phyloP scores from a whole-genome alignment of 1,140 invertebrate genomes.

The Solen grandis region DNA sequence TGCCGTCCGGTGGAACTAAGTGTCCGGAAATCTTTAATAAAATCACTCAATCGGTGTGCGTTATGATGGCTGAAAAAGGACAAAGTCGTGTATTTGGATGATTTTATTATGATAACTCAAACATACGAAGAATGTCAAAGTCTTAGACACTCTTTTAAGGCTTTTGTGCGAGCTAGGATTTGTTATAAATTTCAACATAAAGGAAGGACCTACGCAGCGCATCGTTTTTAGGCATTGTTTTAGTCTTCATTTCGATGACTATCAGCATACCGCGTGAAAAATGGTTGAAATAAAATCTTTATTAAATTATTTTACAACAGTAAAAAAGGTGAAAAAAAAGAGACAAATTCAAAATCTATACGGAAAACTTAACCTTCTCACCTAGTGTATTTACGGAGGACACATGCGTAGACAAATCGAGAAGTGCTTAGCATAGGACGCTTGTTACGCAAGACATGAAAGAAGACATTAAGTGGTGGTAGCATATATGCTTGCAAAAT shows the following conservation, averaged over 20 bases:
- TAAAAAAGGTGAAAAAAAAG: slow-evolving; percentile 2
- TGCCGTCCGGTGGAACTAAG: slow-evolving; percentile 25
- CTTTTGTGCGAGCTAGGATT: slow-evolving; percentile 31
- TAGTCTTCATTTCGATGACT: background rate
- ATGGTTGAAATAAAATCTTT: background rate
- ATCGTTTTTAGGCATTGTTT: slow-evolving; percentile 10
- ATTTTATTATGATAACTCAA: slow-evolving; percentile 28
- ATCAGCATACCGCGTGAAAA: background rate
- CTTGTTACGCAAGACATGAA: slow-evolving; percentile 9
- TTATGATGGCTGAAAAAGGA: slow-evolving; percentile 1
- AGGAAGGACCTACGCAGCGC: slow-evolving; percentile 5
- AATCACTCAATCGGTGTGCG: slow-evolving; percentile 18
- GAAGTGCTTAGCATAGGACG: slow-evolving; percentile 3
- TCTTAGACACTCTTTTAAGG: background rate
- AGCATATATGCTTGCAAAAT: slow-evolving; percentile 4
- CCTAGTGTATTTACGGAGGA: slow-evolving; percentile 9
- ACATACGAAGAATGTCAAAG: slow-evolving; percentile 11
- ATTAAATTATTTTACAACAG: background rate
- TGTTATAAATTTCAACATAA: slow-evolving; percentile 36
- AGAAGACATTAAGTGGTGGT: slow-evolving; percentile 31
- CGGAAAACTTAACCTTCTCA: slow-evolving; percentile 10
- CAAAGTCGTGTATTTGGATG: slow-evolving; percentile 28
- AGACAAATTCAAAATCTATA: background rate
- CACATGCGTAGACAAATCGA: background rate
- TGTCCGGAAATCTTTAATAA: slow-evolving; percentile 33